These are phyloP conservation scores for Sphecodes monilicornis DNA, from an alignment of 2,888 invertebrate genomes.

Conservation along the genomic window DNA sequence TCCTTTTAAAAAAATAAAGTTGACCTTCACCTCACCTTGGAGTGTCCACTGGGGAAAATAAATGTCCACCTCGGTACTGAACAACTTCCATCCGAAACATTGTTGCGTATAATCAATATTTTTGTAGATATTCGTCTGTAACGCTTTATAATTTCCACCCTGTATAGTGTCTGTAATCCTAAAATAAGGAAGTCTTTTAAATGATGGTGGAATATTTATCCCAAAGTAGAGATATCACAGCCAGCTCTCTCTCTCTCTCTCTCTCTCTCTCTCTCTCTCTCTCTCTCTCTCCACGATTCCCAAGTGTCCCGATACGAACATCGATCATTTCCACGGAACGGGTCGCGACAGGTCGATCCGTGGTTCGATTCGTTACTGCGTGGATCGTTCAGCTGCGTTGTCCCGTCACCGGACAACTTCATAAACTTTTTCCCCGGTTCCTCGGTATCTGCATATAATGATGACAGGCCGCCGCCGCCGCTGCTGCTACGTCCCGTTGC, in stretches of 20 bases:
- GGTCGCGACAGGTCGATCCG: neutral
- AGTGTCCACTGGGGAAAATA: no score
- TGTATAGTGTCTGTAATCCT: no score
- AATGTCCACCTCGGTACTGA: no score
- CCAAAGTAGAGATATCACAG: neutral
- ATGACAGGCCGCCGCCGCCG: conserved; percentile 54
- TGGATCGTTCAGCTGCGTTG: conserved; percentile 41
- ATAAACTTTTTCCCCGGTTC: conserved; percentile 51
- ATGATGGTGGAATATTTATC: neutral
- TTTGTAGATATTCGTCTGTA: no score
- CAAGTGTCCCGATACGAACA: neutral
- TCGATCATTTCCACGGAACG: conserved; percentile 10
- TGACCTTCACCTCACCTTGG: no score
- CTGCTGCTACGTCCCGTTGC: conserved; percentile 26
- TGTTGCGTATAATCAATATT: no score
- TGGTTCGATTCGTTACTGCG: conserved; percentile 1
- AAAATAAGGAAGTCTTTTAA: no score
- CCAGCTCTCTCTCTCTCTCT: no score
- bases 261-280: no score
- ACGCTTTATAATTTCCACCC: no score
- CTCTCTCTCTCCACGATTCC: neutral
- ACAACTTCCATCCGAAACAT: no score
- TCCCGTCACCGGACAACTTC: conserved; percentile 45
- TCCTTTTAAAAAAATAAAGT: no score
- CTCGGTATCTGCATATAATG: conserved; percentile 59